Base-by-base conservation (phyloP, 92 coral and sea anemone genomes). In the Paragorgia papillata region DNA sequence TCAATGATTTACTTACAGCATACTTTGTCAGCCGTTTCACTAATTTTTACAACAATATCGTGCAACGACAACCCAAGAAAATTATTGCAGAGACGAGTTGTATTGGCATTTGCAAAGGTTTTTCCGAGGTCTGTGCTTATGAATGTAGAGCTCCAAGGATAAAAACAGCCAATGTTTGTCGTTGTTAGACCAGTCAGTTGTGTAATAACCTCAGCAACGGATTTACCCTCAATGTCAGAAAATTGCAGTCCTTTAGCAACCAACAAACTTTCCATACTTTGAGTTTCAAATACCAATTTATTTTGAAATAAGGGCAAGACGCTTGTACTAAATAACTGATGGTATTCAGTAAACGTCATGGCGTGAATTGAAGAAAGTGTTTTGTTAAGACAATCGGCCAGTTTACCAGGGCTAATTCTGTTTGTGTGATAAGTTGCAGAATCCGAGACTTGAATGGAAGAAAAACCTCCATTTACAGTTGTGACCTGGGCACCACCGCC, bases 1-100 rank as follows among this genome's bases (percentile, higher is more conserved):
- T 46, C 12, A 9, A 46, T 7, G 62, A 28, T 56, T 14, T 69
- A 69, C 76, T 69, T 69, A 69, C 76, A 51, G 76, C 76, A 69
- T 14, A 33, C 13, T 69, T 27, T 69, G 37, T 51, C 56, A 18
- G 14, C 34, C 14, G 75, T 68, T 63, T 63, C 27, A 9, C 15
- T 5, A 18, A 63, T 63, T 20, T 31, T 63, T 12, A 39, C 24
- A 27, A 35, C 69, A 33, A 63, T 63, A 14, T 63, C 48, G 48
- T 31, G 50, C 61, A 69, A 25, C 6, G 76, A 44, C 27, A 29
- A 61, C 18, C 43, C 76, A 49, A 69, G 76, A 32, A 69, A 69
- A 49, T 69, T 61, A 33, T 69, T 69, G 28, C 76, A 69, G 25
- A 69, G 61, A 17, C 76, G 76, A 29, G 76, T 69, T 48, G 48